Conservation (phyloP, 2,797 vertebrate genomes). For the Siniperca undulata region DNA sequence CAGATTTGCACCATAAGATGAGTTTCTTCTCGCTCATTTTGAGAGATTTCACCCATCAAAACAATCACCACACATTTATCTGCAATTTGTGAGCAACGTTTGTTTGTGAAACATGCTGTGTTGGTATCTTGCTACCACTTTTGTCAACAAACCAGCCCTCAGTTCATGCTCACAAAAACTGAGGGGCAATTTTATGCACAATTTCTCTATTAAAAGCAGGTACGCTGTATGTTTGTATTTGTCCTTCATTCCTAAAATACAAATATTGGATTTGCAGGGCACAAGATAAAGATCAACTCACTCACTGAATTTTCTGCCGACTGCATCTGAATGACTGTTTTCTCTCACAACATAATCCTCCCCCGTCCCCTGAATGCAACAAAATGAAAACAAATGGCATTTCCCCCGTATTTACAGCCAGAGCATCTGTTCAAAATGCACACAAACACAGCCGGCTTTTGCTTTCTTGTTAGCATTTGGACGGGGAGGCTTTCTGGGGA, state of each 20-base stretch:
- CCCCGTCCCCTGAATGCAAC: constrained; percentile 43
- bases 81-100: too few species aligned
- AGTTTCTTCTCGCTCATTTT: too few species aligned
- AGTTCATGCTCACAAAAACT: background rate
- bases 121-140: too few species aligned
- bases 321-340: constrained; percentile 35
- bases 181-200: background rate
- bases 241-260: background rate
- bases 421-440: constrained; percentile 65
- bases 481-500: constrained; percentile 57
- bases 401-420: constrained; percentile 54
- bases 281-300: constrained; percentile 2
- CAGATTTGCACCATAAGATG: too few species aligned
- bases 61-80: too few species aligned
- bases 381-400: constrained; percentile 63
- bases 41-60: too few species aligned
- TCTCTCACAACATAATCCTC: constrained; percentile 17
- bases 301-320: constrained; percentile 6
- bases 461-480: constrained; percentile 55
- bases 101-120: too few species aligned
- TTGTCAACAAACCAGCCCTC: background rate
- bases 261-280: constrained; percentile 13
- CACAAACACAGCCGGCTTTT: constrained; percentile 55
- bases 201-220: background rate
- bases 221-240: background rate